Evolutionary conservation across 2,797 vertebrate genomes (phyloP).

Genomic region (Galagoides demidoff): DNA sequence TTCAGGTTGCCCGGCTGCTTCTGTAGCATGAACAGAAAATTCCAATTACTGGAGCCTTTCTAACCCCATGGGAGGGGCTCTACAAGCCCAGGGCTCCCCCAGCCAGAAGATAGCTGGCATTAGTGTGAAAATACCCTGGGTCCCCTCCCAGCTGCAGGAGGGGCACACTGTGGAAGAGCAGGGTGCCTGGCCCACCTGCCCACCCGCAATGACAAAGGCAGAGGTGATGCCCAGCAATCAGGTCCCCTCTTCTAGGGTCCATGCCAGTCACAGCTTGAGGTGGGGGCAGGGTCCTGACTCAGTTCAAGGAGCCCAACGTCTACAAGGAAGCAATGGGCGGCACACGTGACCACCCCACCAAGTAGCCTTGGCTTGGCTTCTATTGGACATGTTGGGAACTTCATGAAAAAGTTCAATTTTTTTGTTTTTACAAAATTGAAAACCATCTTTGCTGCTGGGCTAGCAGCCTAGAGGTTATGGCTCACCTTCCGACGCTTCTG

Average conservation of each 20-base stretch:
- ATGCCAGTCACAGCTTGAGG: neutral
- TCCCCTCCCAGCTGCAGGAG: neutral
- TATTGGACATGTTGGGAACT: fast-evolving
- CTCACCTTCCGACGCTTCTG: slow-evolving; percentile 84
- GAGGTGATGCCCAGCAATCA: neutral
- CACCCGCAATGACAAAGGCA: neutral
- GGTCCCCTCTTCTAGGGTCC: neutral
- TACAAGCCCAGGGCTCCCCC: too few relatives aligned
- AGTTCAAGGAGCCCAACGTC: fast-evolving
- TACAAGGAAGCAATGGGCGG: fast-evolving
- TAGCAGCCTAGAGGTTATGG: fast-evolving
- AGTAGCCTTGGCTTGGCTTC: neutral
- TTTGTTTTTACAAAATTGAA: neutral
- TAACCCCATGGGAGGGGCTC: fast-evolving
- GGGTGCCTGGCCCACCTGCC: neutral
- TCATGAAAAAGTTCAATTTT: neutral
- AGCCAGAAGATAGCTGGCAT: neutral
- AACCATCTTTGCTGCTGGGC: fast-evolving
- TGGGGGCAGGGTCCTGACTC: too few relatives aligned
- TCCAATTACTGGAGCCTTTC: fast-evolving
- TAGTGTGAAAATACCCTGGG: fast-evolving
- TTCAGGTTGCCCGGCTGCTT: slow-evolving; percentile 75
- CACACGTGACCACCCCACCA: too few relatives aligned
- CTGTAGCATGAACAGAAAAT: slow-evolving; percentile 68
- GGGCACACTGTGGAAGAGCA: neutral